Evolutionary conservation across 1,140 invertebrate species (phyloP).

Genomic region (Eurosta solidaginis): DNA sequence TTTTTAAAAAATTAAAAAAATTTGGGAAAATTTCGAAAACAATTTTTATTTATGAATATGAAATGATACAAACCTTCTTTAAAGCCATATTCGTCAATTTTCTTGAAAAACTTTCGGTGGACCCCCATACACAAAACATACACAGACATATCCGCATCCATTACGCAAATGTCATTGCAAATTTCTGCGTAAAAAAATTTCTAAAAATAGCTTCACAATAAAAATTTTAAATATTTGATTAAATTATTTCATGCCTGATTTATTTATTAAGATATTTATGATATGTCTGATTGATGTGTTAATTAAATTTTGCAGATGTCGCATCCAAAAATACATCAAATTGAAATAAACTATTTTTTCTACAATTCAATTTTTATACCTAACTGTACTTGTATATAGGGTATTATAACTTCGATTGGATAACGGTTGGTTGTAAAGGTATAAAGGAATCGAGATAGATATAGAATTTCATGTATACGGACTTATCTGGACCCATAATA

Average conservation of each 20-base stretch:
- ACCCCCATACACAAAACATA: background rate
- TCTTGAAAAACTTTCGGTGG: no score
- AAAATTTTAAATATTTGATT: background rate
- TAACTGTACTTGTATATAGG: no score
- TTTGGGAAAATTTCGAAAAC: no score
- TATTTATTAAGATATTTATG: background rate
- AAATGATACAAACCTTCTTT: no score
- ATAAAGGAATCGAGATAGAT: no score
- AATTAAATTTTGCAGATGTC: background rate
- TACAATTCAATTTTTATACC: no score
- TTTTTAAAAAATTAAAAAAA: no score
- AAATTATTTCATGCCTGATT: background rate
- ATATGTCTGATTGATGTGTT: background rate
- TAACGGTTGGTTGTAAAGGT: no score
- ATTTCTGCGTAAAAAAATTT: background rate
- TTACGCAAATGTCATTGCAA: background rate
- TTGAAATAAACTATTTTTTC: background rate
- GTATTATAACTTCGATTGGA: background rate
- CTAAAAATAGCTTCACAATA: background rate
- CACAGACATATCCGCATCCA: background rate
- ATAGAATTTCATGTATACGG: no score
- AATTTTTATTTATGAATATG: no score
- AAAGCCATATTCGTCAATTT: no score
- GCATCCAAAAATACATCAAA: background rate
- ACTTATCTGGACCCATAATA: no score